phyloP scores from a whole-genome alignment of 2,888 invertebrate genomes.

The Aleiodes leptofemur region DNA sequence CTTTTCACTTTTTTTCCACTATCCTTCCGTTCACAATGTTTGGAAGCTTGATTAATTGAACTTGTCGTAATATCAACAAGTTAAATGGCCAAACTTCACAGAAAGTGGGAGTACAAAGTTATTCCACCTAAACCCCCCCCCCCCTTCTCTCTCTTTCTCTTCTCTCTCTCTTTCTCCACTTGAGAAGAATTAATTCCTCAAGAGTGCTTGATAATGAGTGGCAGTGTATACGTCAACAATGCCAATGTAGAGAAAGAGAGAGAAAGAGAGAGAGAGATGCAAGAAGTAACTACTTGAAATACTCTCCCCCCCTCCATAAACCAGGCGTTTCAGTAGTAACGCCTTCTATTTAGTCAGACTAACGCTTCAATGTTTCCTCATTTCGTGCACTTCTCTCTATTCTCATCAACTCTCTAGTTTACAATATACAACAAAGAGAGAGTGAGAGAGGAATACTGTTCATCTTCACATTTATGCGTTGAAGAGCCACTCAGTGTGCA shows the following conservation, averaged over 20 bases:
- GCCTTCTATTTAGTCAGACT: constrained; percentile 24
- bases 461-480: not conserved
- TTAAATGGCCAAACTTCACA: constrained; percentile 13
- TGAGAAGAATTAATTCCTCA: constrained; percentile 23
- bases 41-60: constrained; percentile 27
- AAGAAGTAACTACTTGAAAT: constrained; percentile 12
- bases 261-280: not conserved
- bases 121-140: not conserved
- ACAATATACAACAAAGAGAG: not conserved
- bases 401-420: constrained; percentile 14
- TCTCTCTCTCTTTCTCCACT: no score
- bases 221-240: constrained; percentile 25
- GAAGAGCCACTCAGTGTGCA: not conserved
- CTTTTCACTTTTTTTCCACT: no score
- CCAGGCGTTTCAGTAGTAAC: constrained; percentile 14
- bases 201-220: constrained; percentile 30
- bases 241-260: not conserved
- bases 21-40: no score
- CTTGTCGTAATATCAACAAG: constrained; percentile 26
- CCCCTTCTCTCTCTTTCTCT: no score
- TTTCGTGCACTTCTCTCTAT: constrained; percentile 15
- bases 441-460: not conserved
- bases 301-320: constrained; percentile 1
- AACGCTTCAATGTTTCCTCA: constrained; percentile 15
- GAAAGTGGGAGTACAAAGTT: constrained; percentile 25